Base-by-base conservation (phyloP, 1,140 invertebrate species). In the Leptopilina clavipes region DNA sequence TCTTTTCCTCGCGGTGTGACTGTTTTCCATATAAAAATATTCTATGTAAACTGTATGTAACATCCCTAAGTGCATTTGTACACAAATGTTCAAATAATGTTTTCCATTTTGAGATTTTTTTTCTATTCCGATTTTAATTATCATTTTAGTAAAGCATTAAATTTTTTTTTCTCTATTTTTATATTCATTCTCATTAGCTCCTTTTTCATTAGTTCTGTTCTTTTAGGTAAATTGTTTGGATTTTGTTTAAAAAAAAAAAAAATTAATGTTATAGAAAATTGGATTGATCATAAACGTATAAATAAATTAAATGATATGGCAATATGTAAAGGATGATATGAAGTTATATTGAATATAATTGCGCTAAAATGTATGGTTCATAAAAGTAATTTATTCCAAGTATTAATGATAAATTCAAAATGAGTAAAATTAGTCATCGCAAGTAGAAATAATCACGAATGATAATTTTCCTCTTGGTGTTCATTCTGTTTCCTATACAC, bases 311-410 rank as follows among this genome's bases (percentile, higher is more conserved):
- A 52, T 52, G 48, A 52, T n/a, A n/a, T 7, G 6, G 48, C 48
- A 45, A 45, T 45, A 3, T 45, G 44, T 40, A 45, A 52, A 52
- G n/a, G 48, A n/a, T 17, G n/a, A 52, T 6, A 52, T 52, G 48
- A 52, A 52, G 48, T 52, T 52, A 52, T 52, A 52, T 52, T 52
- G 48, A 52, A 52, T 52, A 52, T 52, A 52, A 52, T 52, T 52
- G 48, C 14, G 6, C 3, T 17, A n/a, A 52, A 52, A 52, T 52
- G 17, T 52, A 52, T 52, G 48, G 48, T 8, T 8, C 48, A 52
- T 52, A 52, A 52, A 52, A 52, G 48, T 52, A 17, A 52, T 52
- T 52, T 52, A 17, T 52, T 17, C 14, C 48, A 52, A 52, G 48
- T 52, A 52, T 52, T n/a, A 52, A 52, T 52, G 48, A 52, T 52